These are phyloP conservation scores for Syrista parreyssii DNA, from an alignment of 2,888 invertebrate species.

Conservation along the genomic window DNA sequence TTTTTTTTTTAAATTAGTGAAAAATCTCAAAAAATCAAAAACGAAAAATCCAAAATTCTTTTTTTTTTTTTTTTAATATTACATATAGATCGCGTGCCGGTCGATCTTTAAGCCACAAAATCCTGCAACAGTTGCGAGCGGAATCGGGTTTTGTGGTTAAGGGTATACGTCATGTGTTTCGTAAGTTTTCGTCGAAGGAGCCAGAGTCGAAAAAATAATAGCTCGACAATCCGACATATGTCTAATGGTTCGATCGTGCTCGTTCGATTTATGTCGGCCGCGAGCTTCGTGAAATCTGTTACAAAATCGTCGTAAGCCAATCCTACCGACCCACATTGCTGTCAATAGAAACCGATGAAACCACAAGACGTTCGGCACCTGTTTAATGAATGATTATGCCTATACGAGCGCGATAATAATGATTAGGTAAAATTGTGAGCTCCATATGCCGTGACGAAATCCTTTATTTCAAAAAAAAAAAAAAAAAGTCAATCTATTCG, in stretches of 20 bases:
- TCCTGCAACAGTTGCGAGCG: slow-evolving; percentile 45
- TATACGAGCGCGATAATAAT: neutral
- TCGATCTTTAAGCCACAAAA: slow-evolving; percentile 15
- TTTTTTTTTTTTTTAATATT: neutral
- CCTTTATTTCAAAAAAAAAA: slow-evolving; percentile 7
- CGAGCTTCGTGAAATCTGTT: slow-evolving; percentile 41
- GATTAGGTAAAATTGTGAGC: too few relatives aligned
- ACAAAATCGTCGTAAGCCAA: slow-evolving; percentile 36
- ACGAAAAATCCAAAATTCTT: neutral
- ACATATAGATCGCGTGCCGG: slow-evolving; percentile 23
- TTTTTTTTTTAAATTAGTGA: too few relatives aligned
- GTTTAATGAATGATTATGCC: slow-evolving; percentile 25
- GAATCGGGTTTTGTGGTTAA: slow-evolving; percentile 50
- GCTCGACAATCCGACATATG: slow-evolving; percentile 14
- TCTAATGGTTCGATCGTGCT: slow-evolving; percentile 19
- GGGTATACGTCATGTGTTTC: slow-evolving; percentile 51
- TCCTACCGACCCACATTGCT: slow-evolving; percentile 5
- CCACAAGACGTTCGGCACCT: slow-evolving; percentile 45
- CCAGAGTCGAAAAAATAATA: slow-evolving; percentile 19
- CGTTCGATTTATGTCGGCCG: slow-evolving; percentile 12
- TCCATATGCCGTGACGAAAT: slow-evolving; percentile 13
- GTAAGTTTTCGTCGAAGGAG: slow-evolving; percentile 35
- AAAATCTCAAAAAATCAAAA: too few relatives aligned
- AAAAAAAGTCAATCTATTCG: slow-evolving; percentile 12
- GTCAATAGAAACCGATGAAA: slow-evolving; percentile 35